A percentile compares a stretch with the other conserved stretches of the same genome.
Evolutionary conservation across 2,797 vertebrate genomes (phyloP).

Genomic region (Peromyscus melanophrys): DNA sequence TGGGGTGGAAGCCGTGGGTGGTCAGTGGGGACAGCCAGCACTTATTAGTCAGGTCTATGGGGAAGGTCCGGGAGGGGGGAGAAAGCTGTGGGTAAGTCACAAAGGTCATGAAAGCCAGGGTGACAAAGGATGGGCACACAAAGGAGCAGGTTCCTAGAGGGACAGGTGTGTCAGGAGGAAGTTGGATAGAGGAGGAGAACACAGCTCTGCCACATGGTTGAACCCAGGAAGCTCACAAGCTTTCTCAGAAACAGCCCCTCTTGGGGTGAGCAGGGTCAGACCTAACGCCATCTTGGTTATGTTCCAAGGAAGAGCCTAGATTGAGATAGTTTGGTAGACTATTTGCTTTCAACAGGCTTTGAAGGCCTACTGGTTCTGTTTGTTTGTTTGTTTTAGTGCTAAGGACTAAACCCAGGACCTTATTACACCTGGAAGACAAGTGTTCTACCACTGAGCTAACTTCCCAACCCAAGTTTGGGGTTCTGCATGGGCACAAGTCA

Average conservation of each 20-base stretch:
- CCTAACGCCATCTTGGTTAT: not conserved
- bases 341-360: not conserved
- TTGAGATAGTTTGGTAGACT: not conserved
- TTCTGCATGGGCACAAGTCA: not conserved
- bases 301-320: not conserved
- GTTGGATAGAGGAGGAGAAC: fast-evolving
- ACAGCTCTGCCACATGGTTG: not conserved
- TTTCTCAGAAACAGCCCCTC: not conserved
- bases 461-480: not conserved
- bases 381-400: not conserved
- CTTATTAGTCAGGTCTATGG: not conserved
- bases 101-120: not conserved
- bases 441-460: not conserved
- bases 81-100: not conserved
- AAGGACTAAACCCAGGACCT: not conserved
- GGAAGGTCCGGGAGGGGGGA: not conserved
- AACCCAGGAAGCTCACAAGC: not conserved
- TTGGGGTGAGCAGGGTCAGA: not conserved
- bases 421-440: not conserved
- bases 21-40: not conserved
- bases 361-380: not conserved
- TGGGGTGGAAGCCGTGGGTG: conserved; percentile 76
- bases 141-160: not conserved
- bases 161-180: not conserved
- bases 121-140: not conserved